Percentiles rank a stretch among this genome's conserved stretches.
phyloP scores from a whole-genome alignment of 2,888 invertebrate species.

The Eustalomyia histrio region DNA sequence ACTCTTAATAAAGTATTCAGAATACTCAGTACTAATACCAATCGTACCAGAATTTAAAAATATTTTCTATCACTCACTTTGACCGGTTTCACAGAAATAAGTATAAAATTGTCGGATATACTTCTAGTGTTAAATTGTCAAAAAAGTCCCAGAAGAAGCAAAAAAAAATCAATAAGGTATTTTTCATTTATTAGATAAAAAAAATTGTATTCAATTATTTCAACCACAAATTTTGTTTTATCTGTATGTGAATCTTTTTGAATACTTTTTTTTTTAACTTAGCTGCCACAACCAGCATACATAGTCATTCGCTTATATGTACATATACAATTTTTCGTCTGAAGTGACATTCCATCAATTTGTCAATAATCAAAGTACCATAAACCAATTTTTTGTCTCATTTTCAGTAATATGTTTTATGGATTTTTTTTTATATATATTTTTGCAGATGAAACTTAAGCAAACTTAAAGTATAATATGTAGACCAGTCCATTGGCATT shows the following conservation, averaged over 20 bases:
- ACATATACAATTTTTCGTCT: not conserved
- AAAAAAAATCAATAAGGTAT: constrained; percentile 34
- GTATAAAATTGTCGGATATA: too few species aligned
- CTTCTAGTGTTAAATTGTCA: not conserved
- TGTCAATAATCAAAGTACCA: constrained; percentile 60
- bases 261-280: constrained; percentile 1
- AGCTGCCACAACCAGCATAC: constrained; percentile 46
- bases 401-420: constrained; percentile 17
- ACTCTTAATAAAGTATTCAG: too few species aligned
- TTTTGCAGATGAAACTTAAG: constrained; percentile 34
- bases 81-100: too few species aligned
- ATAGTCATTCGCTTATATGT: not conserved
- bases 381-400: constrained; percentile 49
- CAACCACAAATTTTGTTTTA: constrained; percentile 35
- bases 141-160: not conserved
- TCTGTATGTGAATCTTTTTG: constrained; percentile 11
- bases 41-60: too few species aligned
- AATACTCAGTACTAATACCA: too few species aligned
- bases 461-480: constrained; percentile 35
- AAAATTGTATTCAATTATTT: constrained; percentile 44
- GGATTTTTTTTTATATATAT: not conserved
- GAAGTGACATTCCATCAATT: constrained; percentile 61
- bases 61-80: too few species aligned
- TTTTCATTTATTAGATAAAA: constrained; percentile 4
- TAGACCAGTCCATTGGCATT: constrained; percentile 23